Conservation (phyloP, 2,797 vertebrate genomes). For the Etheostoma nigrum region DNA sequence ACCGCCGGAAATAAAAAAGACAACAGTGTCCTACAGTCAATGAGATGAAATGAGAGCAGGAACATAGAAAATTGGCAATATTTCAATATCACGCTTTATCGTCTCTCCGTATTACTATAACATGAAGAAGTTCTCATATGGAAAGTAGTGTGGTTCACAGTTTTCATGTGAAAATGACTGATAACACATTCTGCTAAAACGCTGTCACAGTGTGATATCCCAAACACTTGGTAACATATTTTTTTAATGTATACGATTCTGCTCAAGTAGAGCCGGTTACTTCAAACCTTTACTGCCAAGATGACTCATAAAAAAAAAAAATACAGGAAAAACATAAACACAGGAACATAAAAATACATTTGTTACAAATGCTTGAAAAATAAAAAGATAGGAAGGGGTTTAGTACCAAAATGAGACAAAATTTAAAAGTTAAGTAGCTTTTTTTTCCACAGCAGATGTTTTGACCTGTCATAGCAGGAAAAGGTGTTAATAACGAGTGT, state of each 20-base stretch:
- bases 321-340: too few species aligned
- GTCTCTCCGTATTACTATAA: constrained; percentile 27
- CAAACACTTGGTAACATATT: constrained; percentile 38
- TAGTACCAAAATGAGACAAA: constrained; percentile 4
- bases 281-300: constrained; percentile 33
- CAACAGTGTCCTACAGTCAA: constrained; percentile 34
- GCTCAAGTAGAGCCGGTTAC: constrained; percentile 16
- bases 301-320: constrained; percentile 24
- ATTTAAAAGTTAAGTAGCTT: background rate
- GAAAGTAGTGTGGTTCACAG: constrained; percentile 47
- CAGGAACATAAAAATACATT: background rate
- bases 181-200: constrained; percentile 55
- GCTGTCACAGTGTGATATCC: constrained; percentile 49
- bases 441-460: constrained; percentile 15
- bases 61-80: constrained; percentile 30
- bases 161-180: constrained; percentile 53
- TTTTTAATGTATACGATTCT: constrained; percentile 20
- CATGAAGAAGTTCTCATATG: constrained; percentile 36
- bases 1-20: constrained; percentile 47
- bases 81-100: constrained; percentile 41
- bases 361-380: background rate
- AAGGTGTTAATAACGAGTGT: constrained; percentile 10
- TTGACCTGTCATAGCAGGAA: constrained; percentile 22
- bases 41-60: constrained; percentile 42
- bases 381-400: background rate